Evolutionary conservation across 2,888 invertebrate genomes (phyloP), one percentile per base, ranked within the genome.

Genomic region (Hirtodrosophila trivittata): DNA sequence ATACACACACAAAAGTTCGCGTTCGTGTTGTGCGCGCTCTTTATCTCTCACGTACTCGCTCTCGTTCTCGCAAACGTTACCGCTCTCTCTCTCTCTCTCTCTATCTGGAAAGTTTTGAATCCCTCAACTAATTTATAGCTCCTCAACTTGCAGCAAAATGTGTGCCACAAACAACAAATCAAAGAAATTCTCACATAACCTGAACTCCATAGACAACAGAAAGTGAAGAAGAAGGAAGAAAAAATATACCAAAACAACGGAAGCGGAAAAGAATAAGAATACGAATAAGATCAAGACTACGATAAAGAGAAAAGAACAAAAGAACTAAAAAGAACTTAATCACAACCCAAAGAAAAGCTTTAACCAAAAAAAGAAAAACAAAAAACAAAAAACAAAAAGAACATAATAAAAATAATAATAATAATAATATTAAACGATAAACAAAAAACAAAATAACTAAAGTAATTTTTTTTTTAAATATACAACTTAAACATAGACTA

Each of bases 81-180:
- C n/a, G 18, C 38, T 38, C n/a, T 28, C 10, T 21, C 21, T 46
- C 3, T 35, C 16, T 6, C 32, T 50, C 45, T 28, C 14, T 45
- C 30, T 25, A n/a, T 30, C 38, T 59, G 52, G 64, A 72, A 67
- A 63, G 64, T 63, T 68, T 49, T 21, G 35, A 76, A 64, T 47
- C 64, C 65, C 59, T 65, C 62, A 46, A 69, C 57, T 71, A 52
- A 68, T 71, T 39, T 42, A 42, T 21, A 54, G 62, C 51, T 50
- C 13, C 62, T 69, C 60, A 77, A 75, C 83, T 84, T 81, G 74
- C 82, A 81, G 85, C 77, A 71, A 84, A 81, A 81, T 85, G 82
- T 82, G 81, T 82, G 82, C 85, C 85, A 77, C 85, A 68, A 82
- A 57, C 78, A 74, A 75, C 66, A 76, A 75, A 66, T 75, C 68